Evolutionary conservation across 2,797 vertebrate genomes (phyloP), one percentile per base, ranked within the genome.

Genomic region (Ataeniobius toweri): DNA sequence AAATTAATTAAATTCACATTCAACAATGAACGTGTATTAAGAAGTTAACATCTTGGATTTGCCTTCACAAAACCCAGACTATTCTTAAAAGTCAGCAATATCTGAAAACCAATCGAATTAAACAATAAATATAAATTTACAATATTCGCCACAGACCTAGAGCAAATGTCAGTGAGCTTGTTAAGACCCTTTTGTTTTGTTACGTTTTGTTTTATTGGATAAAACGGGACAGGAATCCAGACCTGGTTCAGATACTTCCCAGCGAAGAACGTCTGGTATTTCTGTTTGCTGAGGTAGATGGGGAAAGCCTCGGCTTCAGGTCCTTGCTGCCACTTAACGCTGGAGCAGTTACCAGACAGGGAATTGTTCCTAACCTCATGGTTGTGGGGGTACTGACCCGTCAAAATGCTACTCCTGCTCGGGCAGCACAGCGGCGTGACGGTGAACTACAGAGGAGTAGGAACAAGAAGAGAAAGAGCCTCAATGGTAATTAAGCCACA

Each of bases 181-280:
- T 58, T 28, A 5, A 36, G 36, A 36, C 28, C 28, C 31, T 9
- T 20, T 9, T 20, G 61, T 65, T 36, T 63, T 63, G 28, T 20
- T 63, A 6, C 1, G 9, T 24, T 65, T 24, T 44, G 46, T 55
- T n/a, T 68, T 20, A 41, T 6, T 24, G 28, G 28, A 51, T 39
- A 71, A 50, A 22, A 28, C 14, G 1, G 26, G 26, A 53, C 1
- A 5, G 18, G 1, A 56, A 48, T 41, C 31, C 90, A 58, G 1
- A 96, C 96, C 96, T 96, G 93, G 86, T 96, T 96, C 1, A 96
- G 93, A 46, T 96, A 96, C 69, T 96, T 96, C 26, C 96, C 96
- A 0, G 93, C 95, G 22, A 93, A 96, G 90, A 96, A 96, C 0
- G 96, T 96, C 92, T 96, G 94, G 90, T 96, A 96, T 0, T 81